These are phyloP conservation scores for Drosophila mojavensis DNA, from an alignment of 1,140 invertebrate species.

Conservation along the genomic window DNA sequence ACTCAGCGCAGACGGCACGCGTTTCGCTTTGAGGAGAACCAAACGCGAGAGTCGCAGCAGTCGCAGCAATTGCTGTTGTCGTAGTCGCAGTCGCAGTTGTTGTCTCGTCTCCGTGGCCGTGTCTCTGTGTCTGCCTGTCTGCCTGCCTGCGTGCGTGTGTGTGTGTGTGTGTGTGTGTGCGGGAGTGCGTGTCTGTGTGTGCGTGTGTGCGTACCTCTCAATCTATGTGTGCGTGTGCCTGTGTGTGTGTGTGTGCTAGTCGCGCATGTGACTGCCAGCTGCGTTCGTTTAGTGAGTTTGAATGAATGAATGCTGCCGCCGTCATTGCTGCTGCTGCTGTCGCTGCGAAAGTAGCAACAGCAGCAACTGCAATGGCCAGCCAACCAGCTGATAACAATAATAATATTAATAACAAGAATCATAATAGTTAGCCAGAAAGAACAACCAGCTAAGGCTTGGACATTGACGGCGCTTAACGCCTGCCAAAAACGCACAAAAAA, in stretches of 20 bases:
- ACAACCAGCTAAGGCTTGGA: neutral
- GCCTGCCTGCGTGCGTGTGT: conserved; percentile 17
- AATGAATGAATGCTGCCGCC: conserved; percentile 18
- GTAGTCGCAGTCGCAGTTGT: conserved; percentile 31
- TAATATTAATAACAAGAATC: conserved; percentile 10
- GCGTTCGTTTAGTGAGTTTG: conserved; percentile 44
- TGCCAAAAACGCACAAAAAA: conserved; percentile 47
- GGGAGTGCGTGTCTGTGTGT: conserved; percentile 5
- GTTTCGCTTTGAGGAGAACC: conserved; percentile 62
- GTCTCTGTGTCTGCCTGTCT: conserved; percentile 26
- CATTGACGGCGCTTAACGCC: conserved; percentile 3
- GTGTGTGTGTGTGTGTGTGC: conserved; percentile 32
- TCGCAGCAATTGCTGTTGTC: conserved; percentile 5
- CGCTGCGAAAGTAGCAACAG: conserved; percentile 8
- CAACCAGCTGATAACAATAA: conserved; percentile 10
- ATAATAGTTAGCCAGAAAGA: neutral
- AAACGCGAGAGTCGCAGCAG: conserved; percentile 52
- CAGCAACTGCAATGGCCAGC: conserved; percentile 15
- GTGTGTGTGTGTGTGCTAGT: conserved; percentile 17
- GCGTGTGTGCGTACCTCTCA: conserved; percentile 18
- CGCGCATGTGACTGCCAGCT: conserved; percentile 62
- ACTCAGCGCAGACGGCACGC: conserved; percentile 80
- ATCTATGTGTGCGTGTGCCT: conserved; percentile 5
- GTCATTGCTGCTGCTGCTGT: neutral
- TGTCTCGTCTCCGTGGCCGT: conserved; percentile 30